Conservation (phyloP, 2,113 vertebrate genomes). For the Chauna torquata region DNA sequence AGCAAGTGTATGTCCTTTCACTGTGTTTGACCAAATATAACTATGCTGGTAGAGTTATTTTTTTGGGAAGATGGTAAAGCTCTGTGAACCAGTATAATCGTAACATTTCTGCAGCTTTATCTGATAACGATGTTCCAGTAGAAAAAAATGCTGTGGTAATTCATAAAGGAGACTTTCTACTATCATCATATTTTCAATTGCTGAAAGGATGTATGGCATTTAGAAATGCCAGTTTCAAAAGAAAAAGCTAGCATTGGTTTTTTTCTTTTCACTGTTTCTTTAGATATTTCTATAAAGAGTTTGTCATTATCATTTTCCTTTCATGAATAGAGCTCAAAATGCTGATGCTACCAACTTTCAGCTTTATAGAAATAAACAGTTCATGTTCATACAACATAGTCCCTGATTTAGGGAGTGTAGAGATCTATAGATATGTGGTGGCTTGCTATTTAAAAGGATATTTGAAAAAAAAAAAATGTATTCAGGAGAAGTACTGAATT, state of each 20-base stretch:
- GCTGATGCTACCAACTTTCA: slow-evolving; percentile 19
- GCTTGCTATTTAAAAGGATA: slow-evolving; percentile 10
- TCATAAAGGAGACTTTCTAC: slow-evolving; percentile 33
- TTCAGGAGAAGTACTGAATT: not conserved
- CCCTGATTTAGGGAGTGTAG: slow-evolving; percentile 26
- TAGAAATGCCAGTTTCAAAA: slow-evolving; percentile 46
- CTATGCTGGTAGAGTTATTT: not conserved
- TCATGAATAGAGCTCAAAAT: slow-evolving; percentile 34
- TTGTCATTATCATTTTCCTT: slow-evolving; percentile 42
- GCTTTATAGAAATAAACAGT: slow-evolving; percentile 26
- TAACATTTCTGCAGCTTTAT: slow-evolving; percentile 34
- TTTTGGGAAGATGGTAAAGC: not conserved
- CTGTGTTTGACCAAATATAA: not conserved
- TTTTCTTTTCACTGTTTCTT: not conserved
- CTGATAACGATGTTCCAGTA: not conserved
- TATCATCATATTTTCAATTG: slow-evolving; percentile 27
- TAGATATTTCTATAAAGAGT: slow-evolving; percentile 39
- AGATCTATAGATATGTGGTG: not conserved
- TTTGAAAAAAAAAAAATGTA: not conserved
- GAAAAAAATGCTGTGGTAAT: slow-evolving; percentile 12
- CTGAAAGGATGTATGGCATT: slow-evolving; percentile 25
- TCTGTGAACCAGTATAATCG: not conserved
- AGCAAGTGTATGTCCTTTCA: not conserved
- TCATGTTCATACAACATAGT: slow-evolving; percentile 6
- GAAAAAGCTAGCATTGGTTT: not conserved